phyloP scores from a whole-genome alignment of 2,113 vertebrate species.

The Lepus americanus region DNA sequence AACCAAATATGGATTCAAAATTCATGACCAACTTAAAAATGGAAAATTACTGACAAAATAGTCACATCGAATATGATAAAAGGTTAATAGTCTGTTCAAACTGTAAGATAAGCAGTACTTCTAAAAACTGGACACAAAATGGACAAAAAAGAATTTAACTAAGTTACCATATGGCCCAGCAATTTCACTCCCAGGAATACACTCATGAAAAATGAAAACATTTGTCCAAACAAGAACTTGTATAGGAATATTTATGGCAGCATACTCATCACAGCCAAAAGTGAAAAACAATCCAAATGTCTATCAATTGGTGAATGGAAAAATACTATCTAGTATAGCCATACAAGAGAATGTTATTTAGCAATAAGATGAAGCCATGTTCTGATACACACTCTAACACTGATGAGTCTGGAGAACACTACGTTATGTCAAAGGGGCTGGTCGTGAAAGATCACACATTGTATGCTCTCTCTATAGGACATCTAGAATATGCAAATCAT shows the following conservation, averaged over 20 bases:
- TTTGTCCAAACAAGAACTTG: not conserved
- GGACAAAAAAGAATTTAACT: not conserved
- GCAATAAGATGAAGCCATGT: not conserved
- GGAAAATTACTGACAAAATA: slow-evolving; percentile 55
- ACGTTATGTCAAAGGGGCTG: not conserved
- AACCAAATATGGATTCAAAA: slow-evolving; percentile 25
- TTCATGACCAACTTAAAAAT: slow-evolving; percentile 55
- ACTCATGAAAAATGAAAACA: slow-evolving; percentile 30
- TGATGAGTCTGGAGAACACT: not conserved
- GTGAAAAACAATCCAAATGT: not conserved
- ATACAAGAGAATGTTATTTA: not conserved
- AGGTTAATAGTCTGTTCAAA: slow-evolving; percentile 2
- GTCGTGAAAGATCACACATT: not conserved
- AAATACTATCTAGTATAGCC: not conserved
- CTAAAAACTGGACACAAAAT: not conserved
- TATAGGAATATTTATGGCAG: not conserved
- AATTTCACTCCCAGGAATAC: not conserved
- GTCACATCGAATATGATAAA: slow-evolving; percentile 19
- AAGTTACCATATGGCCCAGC: not conserved
- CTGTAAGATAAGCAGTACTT: slow-evolving; percentile 2
- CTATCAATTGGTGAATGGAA: not conserved
- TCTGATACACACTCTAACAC: rapidly evolving
- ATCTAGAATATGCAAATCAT: not conserved
- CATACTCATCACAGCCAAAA: not conserved
- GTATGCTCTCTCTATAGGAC: not conserved